Evolutionary conservation across 2,888 invertebrate species (phyloP).

Genomic region (Tethea ocularis): DNA sequence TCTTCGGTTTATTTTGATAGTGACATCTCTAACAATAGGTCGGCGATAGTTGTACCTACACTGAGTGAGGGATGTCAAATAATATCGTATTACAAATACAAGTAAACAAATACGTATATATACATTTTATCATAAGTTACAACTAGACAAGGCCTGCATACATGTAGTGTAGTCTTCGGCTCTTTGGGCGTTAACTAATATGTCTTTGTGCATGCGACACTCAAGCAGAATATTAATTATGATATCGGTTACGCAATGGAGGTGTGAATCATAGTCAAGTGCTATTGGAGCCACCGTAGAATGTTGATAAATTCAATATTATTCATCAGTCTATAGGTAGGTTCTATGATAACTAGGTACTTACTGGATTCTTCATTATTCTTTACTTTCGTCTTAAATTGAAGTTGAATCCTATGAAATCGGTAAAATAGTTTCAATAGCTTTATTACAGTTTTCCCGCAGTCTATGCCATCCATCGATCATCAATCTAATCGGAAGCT

Average conservation of each 20-base stretch:
- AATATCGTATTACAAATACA: background rate
- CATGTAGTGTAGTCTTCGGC: background rate
- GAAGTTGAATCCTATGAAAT: too few relatives aligned
- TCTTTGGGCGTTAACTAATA: conserved; percentile 27
- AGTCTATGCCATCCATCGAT: too few relatives aligned
- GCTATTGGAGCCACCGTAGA: background rate
- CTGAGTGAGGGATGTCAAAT: background rate
- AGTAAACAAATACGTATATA: background rate
- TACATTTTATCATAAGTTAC: background rate
- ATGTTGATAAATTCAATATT: background rate
- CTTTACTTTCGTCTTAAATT: background rate
- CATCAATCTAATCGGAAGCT: too few relatives aligned
- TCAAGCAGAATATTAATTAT: conserved; percentile 54
- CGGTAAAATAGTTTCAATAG: too few relatives aligned
- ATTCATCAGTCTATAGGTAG: background rate
- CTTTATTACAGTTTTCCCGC: too few relatives aligned
- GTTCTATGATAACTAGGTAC: background rate
- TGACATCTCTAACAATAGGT: conserved; percentile 44
- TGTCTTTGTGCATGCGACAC: conserved; percentile 49
- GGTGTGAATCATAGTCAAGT: conserved; percentile 17
- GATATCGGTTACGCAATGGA: conserved; percentile 47
- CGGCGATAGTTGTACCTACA: conserved; percentile 11
- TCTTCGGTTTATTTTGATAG: conserved; percentile 29
- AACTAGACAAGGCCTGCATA: background rate
- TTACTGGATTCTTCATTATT: background rate